Evolutionary conservation across 2,797 vertebrate genomes (phyloP).

Genomic region (Poecilia velifera): DNA sequence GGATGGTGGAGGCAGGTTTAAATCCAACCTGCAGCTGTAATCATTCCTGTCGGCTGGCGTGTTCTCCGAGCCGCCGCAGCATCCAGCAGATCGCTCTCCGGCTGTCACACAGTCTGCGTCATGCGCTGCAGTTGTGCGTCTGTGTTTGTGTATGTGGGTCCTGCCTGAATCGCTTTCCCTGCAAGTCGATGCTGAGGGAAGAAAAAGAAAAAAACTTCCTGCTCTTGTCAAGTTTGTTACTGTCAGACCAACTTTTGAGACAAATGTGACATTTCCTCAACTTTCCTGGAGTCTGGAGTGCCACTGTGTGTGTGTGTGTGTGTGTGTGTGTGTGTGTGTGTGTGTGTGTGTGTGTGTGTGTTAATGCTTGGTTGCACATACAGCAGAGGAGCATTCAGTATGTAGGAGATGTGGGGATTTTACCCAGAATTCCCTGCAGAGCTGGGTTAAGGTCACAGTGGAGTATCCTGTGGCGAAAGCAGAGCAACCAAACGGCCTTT

Average conservation of each 20-base stretch:
- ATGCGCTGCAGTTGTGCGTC: conserved; percentile 4
- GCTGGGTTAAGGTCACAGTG: conserved; percentile 24
- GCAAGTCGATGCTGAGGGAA: conserved; percentile 28
- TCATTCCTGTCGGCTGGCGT: neutral
- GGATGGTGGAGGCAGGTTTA: no score
- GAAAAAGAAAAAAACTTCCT: conserved; percentile 18
- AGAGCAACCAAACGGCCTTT: neutral
- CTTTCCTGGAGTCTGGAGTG: conserved; percentile 40
- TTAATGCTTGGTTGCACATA: conserved; percentile 28
- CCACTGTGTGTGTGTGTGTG: conserved; percentile 22
- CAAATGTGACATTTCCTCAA: conserved; percentile 57
- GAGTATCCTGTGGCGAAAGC: conserved; percentile 1
- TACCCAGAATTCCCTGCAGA: conserved; percentile 33
- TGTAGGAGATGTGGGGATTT: conserved; percentile 13
- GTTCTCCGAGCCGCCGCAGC: conserved; percentile 4
- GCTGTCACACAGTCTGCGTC: conserved; percentile 8
- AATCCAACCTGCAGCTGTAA: conserved; percentile 1
- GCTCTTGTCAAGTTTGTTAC: conserved; percentile 33
- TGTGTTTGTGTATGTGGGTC: conserved; percentile 20
- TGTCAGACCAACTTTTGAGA: conserved; percentile 55
- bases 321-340: conserved; percentile 24
- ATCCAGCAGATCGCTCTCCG: conserved; percentile 7
- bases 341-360: conserved; percentile 14
- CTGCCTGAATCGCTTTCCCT: conserved; percentile 25
- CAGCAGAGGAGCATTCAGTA: conserved; percentile 17